Base-by-base conservation (phyloP, 1,140 invertebrate species). In the Pseudobourletiella spinata region DNA sequence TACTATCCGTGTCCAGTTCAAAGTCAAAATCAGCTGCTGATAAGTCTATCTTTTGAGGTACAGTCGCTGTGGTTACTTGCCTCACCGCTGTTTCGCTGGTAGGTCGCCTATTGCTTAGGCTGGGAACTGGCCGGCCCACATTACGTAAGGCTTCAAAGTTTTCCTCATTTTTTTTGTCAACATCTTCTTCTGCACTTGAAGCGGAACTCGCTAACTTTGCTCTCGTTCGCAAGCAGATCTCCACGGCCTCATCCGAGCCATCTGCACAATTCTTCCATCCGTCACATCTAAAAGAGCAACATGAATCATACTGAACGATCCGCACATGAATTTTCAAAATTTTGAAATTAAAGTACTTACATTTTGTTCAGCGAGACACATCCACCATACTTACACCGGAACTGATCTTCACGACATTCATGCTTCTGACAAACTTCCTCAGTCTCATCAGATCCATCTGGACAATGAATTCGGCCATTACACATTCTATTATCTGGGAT, bases 391-490 rank as follows among this genome's bases (percentile, higher is more conserved):
- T 61, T 59, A 26, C 67, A 69, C 20, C 30, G 35, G 30, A 69
- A 69, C 29, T 69, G 26, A 25, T 60, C 39, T 1, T 50, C 32
- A 24, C 57, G 55, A 26, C 67, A 69, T n/a, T 46, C 11, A 1
- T 26, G 18, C 18, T 66, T 57, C 26, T 52, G 28, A 30, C 67
- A 63, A 14, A 66, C 67, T 56, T 69, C 67, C 1, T 28, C 30
- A 26, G 63, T 58, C 22, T 69, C 67, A 64, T 69, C 67, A 18
- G 67, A 69, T 16, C 64, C 63, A 25, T 62, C 63, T 15, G 57
- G 48, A 43, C 63, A 65, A 54, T 65, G 29, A 25, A 15, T 20
- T 24, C 29, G 57, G 2, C 42, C 42, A 18, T 59, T 46, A 50
- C 57, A 59, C 44, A 44, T 51, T 20, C 4, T 4, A 18, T 24